Base-by-base conservation (phyloP, 2,113 vertebrate genomes). In the Neolamprologus sp. region DNA sequence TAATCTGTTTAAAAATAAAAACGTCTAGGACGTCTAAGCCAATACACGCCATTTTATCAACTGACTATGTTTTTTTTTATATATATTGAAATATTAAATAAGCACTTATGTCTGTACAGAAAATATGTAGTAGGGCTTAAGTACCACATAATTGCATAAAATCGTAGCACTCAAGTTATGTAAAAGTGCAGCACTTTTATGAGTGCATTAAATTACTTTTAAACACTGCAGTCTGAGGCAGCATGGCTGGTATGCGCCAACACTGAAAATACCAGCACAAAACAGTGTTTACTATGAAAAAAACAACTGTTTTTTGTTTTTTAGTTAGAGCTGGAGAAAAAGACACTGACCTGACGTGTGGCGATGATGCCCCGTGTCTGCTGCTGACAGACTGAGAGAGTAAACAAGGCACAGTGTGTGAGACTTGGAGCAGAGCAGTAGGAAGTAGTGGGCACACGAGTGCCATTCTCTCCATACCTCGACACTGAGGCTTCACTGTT, bases 401-500 rank as follows among this genome's bases (percentile, higher is more conserved):
- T 80, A 87, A 94, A 87, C 68, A 80, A 85, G 86, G 87, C 58
- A 84, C 37, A 83, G 21, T 86, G 78, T 80, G 49, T 9, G 40
- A 87, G 90, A 90, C 68, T 21, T 55, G 53, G 88, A 86, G 30
- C 79, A 75, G 88, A 86, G 82, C 90, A 87, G 85, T 91, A 92
- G 94, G 93, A 96, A 95, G 94, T 93, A 5, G 90, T 95, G 95
- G 95, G 95, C 85, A 87, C 88, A 86, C 80, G 75, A 93, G 73
- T 88, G 82, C 84, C 96, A 96, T 97, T 97, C 96, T 92, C 95
- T 84, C 93, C 93, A 97, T 97, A 96, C 95, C 94, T 96, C 7
- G 37, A 78, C 73, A 95, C 94, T 96, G 92, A 96, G 89, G 93
- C 92, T 21, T 85, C 93, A 79, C 93, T 97, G 96, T 96, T 91